phyloP scores from a whole-genome alignment of 2,113 vertebrate species.

The Triplophysa dalaica region DNA sequence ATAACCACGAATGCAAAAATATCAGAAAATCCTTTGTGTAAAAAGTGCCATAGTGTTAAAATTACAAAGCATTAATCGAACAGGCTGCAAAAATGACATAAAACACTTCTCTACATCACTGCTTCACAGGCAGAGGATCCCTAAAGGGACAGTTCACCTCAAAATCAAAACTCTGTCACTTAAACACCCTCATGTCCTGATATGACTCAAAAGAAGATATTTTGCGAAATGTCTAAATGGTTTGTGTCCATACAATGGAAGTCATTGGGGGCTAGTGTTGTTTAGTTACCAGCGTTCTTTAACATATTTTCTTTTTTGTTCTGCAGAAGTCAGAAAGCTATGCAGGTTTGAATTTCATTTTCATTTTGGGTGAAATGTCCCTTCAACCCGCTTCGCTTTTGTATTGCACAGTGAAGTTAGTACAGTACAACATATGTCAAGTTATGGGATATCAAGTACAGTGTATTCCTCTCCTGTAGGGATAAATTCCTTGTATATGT shows the following conservation, averaged over 20 bases:
- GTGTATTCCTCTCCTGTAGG: not conserved
- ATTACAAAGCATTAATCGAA: slow-evolving; percentile 66
- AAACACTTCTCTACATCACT: slow-evolving; percentile 45
- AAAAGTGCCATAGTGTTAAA: slow-evolving; percentile 77
- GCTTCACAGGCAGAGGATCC: slow-evolving; percentile 2
- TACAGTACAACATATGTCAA: slow-evolving; percentile 54
- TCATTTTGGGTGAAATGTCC: too few relatives aligned
- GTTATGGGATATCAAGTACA: slow-evolving; percentile 18
- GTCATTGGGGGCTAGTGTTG: too few relatives aligned
- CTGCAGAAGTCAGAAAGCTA: too few relatives aligned
- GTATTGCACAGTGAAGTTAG: slow-evolving; percentile 65
- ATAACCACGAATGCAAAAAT: slow-evolving; percentile 69
- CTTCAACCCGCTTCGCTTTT: slow-evolving; percentile 44
- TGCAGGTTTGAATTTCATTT: too few relatives aligned
- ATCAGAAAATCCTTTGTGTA: slow-evolving; percentile 71
- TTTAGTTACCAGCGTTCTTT: too few relatives aligned
- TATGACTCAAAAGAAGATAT: too few relatives aligned
- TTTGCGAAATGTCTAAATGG: too few relatives aligned
- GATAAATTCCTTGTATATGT: not conserved
- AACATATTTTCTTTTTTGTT: too few relatives aligned
- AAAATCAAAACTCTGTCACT: too few relatives aligned
- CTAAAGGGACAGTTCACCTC: too few relatives aligned
- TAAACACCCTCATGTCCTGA: too few relatives aligned
- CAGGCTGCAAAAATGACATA: slow-evolving; percentile 48
- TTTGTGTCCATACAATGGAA: too few relatives aligned